A percentile compares a stretch with the other conserved stretches of the same genome.
These are phyloP conservation scores for Nasonia giraulti DNA, from an alignment of 1,140 invertebrate genomes.

Conservation along the genomic window DNA sequence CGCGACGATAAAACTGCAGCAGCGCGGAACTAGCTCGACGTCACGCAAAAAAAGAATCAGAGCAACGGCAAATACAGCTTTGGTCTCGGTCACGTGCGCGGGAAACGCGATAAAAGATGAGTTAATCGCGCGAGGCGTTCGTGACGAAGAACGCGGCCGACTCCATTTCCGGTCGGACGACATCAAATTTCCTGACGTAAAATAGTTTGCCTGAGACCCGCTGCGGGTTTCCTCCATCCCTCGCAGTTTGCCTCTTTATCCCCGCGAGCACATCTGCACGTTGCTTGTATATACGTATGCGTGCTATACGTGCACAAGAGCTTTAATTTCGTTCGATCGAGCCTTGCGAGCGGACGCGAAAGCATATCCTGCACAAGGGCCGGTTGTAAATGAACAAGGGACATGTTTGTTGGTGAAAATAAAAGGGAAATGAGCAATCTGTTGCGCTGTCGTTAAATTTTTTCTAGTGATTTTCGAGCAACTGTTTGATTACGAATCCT, in stretches of 20 bases:
- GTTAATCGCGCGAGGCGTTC: conserved; percentile 18
- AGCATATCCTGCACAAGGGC: background rate
- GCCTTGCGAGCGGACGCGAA: background rate
- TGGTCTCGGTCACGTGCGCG: background rate
- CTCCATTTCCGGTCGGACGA: conserved; percentile 38
- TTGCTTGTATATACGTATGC: background rate
- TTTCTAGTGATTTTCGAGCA: too few relatives aligned
- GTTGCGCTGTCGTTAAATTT: background rate
- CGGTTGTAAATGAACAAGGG: background rate
- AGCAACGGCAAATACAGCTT: background rate
- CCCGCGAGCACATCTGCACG: background rate
- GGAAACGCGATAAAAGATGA: conserved; percentile 36
- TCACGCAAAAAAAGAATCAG: background rate
- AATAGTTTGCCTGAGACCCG: conserved; percentile 23
- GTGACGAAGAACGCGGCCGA: conserved; percentile 16
- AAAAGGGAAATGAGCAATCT: background rate
- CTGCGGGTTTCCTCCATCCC: background rate
- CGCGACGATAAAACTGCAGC: background rate
- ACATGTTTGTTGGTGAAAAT: background rate
- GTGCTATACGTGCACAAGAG: too few relatives aligned
- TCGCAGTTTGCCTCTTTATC: background rate
- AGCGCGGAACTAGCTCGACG: background rate
- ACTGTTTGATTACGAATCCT: too few relatives aligned
- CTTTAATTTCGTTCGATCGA: too few relatives aligned
- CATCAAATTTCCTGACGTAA: conserved; percentile 43